These are phyloP conservation scores for Montipora cactus DNA, from an alignment of 64 coral and sea anemone species.

Conservation along the genomic window DNA sequence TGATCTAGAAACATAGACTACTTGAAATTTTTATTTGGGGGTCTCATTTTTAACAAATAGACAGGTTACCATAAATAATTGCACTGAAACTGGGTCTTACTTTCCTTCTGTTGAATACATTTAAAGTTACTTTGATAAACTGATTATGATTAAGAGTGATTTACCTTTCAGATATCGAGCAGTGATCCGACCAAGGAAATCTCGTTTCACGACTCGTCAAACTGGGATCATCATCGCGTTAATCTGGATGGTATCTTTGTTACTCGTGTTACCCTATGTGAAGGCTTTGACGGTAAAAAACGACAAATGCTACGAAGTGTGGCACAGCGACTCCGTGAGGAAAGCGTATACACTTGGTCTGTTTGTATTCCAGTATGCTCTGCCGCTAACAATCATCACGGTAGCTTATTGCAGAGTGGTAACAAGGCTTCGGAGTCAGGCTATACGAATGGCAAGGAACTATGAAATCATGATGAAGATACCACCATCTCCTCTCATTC, in stretches of 20 bases:
- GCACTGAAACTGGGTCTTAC: too few species aligned
- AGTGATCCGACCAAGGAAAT: constrained; percentile 57
- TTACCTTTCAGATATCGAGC: constrained; percentile 62
- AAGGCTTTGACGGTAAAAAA: constrained; percentile 31
- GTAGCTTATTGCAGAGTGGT: constrained; percentile 20
- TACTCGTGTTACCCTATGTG: constrained; percentile 77
- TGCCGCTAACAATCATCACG: constrained; percentile 32
- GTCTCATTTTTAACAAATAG: too few species aligned
- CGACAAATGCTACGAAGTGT: constrained; percentile 22
- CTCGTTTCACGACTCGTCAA: constrained; percentile 63
- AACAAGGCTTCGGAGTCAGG: constrained; percentile 3
- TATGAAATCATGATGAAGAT: not conserved
- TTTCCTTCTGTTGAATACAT: too few species aligned
- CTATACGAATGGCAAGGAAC: constrained; percentile 18
- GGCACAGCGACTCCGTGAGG: constrained; percentile 41
- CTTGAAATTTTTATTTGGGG: too few species aligned
- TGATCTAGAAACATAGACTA: too few species aligned
- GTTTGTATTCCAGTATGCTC: constrained; percentile 65
- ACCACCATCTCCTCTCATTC: not conserved
- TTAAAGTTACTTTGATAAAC: not conserved
- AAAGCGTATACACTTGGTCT: constrained; percentile 53
- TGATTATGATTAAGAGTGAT: not conserved
- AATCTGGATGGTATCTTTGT: constrained; percentile 58
- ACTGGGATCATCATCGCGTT: constrained; percentile 40
- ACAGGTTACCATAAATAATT: too few species aligned